phyloP scores from a whole-genome alignment of 37 sponge, comb jelly and placozoan species.

The Ianthella basta region DNA sequence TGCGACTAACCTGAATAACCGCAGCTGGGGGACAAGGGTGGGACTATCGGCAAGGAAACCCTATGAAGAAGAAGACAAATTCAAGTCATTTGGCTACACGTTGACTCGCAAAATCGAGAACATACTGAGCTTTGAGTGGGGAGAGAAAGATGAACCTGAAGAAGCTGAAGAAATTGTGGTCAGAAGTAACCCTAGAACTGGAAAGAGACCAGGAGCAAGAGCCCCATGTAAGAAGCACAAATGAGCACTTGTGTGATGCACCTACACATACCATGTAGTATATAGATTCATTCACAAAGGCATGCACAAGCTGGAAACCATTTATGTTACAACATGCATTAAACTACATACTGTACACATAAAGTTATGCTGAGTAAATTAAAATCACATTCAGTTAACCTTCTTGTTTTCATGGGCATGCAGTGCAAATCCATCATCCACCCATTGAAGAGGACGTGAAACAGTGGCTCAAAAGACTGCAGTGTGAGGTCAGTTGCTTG shows the following conservation, averaged over 20 bases:
- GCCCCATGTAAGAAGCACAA: neutral
- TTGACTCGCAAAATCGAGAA: neutral
- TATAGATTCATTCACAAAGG: neutral
- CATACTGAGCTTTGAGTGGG: neutral
- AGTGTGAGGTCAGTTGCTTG: constrained; percentile 29
- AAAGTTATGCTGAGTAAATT: too few species aligned
- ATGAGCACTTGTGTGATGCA: neutral
- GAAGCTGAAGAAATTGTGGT: neutral
- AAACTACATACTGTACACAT: too few species aligned
- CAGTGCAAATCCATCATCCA: constrained; percentile 7
- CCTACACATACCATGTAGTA: neutral
- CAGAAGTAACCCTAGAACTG: neutral
- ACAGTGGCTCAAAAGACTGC: constrained; percentile 53
- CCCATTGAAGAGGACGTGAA: constrained; percentile 46
- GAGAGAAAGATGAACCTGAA: neutral
- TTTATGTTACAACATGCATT: too few species aligned
- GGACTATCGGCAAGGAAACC: constrained; percentile 5
- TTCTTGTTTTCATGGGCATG: too few species aligned
- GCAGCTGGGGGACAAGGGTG: constrained; percentile 92
- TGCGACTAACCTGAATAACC: constrained; percentile 73
- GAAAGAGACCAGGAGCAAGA: neutral
- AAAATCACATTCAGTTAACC: too few species aligned
- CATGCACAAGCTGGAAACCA: neutral
- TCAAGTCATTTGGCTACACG: neutral
- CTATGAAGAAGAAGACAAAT: neutral